Evolutionary conservation across 2,888 invertebrate species (phyloP).

Genomic region (Drosophila recens): DNA sequence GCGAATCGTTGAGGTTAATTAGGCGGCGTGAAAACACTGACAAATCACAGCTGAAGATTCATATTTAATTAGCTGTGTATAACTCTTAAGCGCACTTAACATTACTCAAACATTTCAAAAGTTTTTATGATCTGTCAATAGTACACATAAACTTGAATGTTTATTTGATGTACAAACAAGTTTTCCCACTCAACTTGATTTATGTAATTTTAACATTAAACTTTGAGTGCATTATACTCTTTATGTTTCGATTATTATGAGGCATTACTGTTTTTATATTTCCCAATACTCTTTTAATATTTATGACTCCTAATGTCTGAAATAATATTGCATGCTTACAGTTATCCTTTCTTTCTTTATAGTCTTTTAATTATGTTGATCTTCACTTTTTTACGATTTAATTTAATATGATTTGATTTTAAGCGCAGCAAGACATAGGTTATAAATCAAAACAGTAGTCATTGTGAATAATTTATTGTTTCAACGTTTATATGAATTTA

Average conservation of each 20-base stretch:
- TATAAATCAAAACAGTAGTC: too few species aligned
- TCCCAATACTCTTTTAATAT: neutral
- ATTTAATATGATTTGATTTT: too few species aligned
- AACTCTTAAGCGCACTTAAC: neutral
- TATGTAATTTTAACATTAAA: neutral
- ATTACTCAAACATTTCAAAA: conserved; percentile 5
- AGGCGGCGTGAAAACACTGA: conserved; percentile 43
- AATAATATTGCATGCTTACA: too few species aligned
- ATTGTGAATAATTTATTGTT: too few species aligned
- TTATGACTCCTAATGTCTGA: too few species aligned
- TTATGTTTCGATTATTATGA: too few species aligned
- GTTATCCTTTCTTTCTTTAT: too few species aligned
- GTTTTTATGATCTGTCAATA: neutral
- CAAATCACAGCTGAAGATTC: conserved; percentile 13
- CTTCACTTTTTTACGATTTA: too few species aligned
- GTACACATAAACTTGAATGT: neutral
- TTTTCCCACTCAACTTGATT: neutral
- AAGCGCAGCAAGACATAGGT: too few species aligned
- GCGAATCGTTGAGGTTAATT: conserved; percentile 36
- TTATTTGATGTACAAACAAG: neutral
- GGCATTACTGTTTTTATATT: neutral
- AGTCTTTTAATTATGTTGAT: too few species aligned
- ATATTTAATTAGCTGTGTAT: conserved; percentile 7
- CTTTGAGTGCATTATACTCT: neutral
- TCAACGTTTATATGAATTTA: too few species aligned